Base-by-base conservation (phyloP, 1,140 invertebrate species). In the Meteorus sp. region DNA sequence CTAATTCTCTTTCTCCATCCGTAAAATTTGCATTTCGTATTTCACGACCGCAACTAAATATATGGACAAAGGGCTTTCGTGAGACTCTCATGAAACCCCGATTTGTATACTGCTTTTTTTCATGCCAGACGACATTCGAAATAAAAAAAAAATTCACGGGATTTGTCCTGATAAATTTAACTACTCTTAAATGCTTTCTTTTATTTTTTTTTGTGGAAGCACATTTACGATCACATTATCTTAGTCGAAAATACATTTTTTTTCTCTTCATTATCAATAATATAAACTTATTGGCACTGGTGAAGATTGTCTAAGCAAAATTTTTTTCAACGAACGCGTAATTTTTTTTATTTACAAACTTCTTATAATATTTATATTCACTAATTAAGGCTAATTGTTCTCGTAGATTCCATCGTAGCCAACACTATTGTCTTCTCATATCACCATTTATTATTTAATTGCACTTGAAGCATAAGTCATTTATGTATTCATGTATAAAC, bases 381-480 rank as follows among this genome's bases (percentile, higher is more conserved):
- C 44, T 9, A 47, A 23, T 2, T 25, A 22, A 22, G 8, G 20
- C 20, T 22, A 17, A 3, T 47, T 27, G 25, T 15, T 22, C 8
- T 20, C 22, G 5, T 25, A 11, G 9, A 23, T 11, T 11, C 8
- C 3, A n/a, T 47, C 3, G 3, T 9, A 47, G 9, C 19, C 19
- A 19, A n/a, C 8, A 4, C 19, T 47, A 8, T 44, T 44, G 19
- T 47, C 22, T 27, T 47, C 9, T 47, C 22, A 47, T 47, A 47
- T 47, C 44, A 47, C 44, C 19, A 9, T 44, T 19, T 3, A 43
- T 3, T 43, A 27, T 23, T 22, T 27, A 47, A 47, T 47, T 47
- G 44, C 44, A 47, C 44, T 47, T 27, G 19, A 27, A 22, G 44
- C 44, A 47, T n/a, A n/a, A 47, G 20, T 27, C 8, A 9, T n/a